Evolutionary conservation across 2,888 invertebrate species (phyloP).

Genomic region (Bruchidius siliquastri): DNA sequence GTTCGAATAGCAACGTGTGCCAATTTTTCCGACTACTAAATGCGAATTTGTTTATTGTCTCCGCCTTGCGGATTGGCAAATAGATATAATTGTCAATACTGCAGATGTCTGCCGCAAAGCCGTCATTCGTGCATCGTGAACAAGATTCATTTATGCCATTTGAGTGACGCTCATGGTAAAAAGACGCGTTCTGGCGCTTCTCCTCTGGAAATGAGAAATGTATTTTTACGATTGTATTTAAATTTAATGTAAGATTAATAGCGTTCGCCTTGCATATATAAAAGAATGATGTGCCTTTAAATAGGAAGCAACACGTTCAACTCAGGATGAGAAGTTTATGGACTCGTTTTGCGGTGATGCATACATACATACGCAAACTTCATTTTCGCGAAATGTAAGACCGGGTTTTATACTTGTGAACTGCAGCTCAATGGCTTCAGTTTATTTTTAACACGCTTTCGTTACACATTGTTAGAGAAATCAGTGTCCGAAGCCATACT

Average conservation of each 20-base stretch:
- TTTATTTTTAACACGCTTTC: not conserved
- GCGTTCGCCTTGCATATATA: constrained; percentile 18
- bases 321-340: constrained; percentile 21
- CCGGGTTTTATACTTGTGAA: not conserved
- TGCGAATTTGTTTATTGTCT: too few species aligned
- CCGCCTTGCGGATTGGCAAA: too few species aligned
- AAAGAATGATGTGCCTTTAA: constrained; percentile 22
- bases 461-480: not conserved
- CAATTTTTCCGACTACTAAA: too few species aligned
- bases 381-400: not conserved
- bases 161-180: not conserved
- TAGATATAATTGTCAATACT: too few species aligned
- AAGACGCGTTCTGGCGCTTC: not conserved
- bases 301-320: constrained; percentile 25
- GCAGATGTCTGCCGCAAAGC: too few species aligned
- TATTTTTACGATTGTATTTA: constrained; percentile 39
- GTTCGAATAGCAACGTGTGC: too few species aligned
- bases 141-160: not conserved
- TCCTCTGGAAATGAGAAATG: constrained; percentile 29
- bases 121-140: too few species aligned
- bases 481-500: not conserved
- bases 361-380: not conserved
- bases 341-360: constrained; percentile 2
- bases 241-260: constrained; percentile 34
- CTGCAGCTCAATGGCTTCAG: not conserved